Conservation (phyloP, 2,113 vertebrate genomes). For the Perca schrenkii region DNA sequence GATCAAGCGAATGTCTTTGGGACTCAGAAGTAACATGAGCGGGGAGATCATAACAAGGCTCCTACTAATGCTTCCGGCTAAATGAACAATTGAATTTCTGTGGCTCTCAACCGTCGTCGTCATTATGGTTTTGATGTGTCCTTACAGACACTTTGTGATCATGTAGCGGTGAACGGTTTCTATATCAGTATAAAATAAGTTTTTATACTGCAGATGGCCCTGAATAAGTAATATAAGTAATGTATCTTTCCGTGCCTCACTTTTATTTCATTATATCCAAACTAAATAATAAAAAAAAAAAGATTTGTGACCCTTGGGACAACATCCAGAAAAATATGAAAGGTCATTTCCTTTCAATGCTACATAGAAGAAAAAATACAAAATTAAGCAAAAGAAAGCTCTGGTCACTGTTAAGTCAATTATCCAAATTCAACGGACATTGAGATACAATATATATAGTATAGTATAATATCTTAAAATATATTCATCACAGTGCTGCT, state of each 20-base stretch:
- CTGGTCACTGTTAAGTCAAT: not conserved
- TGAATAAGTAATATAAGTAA: not conserved
- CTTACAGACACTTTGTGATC: constrained; percentile 26
- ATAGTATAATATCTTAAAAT: too few species aligned
- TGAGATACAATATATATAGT: not conserved
- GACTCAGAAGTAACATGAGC: constrained; percentile 41
- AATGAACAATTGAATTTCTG: constrained; percentile 42
- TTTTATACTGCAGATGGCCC: not conserved
- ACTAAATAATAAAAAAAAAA: not conserved
- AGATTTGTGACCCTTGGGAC: not conserved
- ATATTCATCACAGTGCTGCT: not conserved
- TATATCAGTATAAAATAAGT: not conserved
- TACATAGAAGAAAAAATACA: not conserved
- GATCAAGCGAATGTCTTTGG: constrained; percentile 26
- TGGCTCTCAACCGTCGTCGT: constrained; percentile 12
- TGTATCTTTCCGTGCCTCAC: too few species aligned
- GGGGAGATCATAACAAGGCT: constrained; percentile 32
- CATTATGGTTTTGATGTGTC: constrained; percentile 31
- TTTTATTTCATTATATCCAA: not conserved
- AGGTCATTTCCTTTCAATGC: not conserved
- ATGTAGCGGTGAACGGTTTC: not conserved
- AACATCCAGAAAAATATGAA: constrained; percentile 1
- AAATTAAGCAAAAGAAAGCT: not conserved
- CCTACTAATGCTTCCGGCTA: constrained; percentile 44
- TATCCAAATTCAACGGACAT: not conserved